Evolutionary conservation across 2,888 invertebrate genomes (phyloP), one percentile per base, ranked within the genome.

Genomic region (Drosophila merina): DNA sequence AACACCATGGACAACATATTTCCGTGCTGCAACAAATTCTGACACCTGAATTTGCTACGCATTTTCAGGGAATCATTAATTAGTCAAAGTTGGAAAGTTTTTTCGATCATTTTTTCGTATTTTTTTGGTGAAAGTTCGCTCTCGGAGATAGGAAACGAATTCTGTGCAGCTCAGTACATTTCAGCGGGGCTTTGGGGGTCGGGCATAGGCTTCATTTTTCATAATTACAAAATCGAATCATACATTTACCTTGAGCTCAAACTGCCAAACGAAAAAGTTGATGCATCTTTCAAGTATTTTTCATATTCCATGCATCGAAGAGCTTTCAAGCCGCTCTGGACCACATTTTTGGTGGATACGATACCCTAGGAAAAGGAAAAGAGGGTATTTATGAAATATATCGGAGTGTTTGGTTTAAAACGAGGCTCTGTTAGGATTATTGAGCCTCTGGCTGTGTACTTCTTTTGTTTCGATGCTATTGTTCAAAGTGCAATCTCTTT

Each of bases 191-290:
- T 12, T 36, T 54, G 47, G 36, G 49, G 56, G 54, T 48, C 69
- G 62, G 68, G 59, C 54, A 62, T 76, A 76, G 57, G 69, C 28
- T 71, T 71, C 74, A 80, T 76, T 80, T 84, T 69, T 74, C 67
- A 64, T 77, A 58, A 73, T 67, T 74, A 76, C 70, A 68, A 73
- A 73, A 54, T 60, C 62, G 60, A 70, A 67, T 76, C 63, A 57
- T 69, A 76, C 87, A 79, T 85, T 44, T 85, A 87, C 83, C 83
- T 83, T 83, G 86, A 82, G 88, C 88, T 59, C 75, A 79, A 87
- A 87, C 79, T 83, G 86, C 87, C 88, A 79, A 87, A 79, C 68
- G 69, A 31, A 31, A 40, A 57, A 56, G 51, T 58, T 57, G 71
- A 72, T 71, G 72, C 71, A 64, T 72, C 72, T 71, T 38, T 56